Percentiles rank a stretch among this genome's conserved stretches.
These are phyloP conservation scores for Oligia latruncula DNA, from an alignment of 2,888 invertebrate species.

Conservation along the genomic window DNA sequence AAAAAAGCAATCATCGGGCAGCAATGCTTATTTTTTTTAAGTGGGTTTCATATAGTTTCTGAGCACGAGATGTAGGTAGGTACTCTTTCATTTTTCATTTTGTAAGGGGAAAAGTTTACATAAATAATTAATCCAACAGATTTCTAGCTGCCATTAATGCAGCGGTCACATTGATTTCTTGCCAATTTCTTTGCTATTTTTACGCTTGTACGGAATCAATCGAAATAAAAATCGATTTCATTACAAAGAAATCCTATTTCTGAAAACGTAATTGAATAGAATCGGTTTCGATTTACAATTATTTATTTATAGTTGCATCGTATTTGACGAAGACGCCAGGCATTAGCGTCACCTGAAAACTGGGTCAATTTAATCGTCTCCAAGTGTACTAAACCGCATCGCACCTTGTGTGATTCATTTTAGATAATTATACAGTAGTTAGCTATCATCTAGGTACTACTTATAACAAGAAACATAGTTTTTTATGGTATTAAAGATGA, in stretches of 20 bases:
- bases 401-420: constrained; percentile 27
- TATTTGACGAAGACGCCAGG: constrained; percentile 30
- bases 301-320: constrained; percentile 30
- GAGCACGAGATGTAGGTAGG: neutral
- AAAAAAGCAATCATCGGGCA: neutral
- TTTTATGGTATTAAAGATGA: neutral
- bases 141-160: neutral
- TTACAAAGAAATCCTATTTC: constrained; percentile 6
- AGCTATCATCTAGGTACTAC: neutral
- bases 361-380: constrained; percentile 47
- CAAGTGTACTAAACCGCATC: constrained; percentile 38
- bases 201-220: neutral
- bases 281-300: constrained; percentile 31
- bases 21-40: neutral
- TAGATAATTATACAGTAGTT: constrained; percentile 22
- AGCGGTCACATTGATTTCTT: constrained; percentile 8
- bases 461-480: neutral
- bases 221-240: constrained; percentile 15
- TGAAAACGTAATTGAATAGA: constrained; percentile 18
- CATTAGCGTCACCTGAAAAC: constrained; percentile 38
- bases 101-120: neutral
- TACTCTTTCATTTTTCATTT: neutral
- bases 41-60: neutral
- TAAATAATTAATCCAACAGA: neutral
- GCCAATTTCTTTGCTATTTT: neutral